Base-by-base conservation (phyloP, 1,140 invertebrate species). In the Melipona quadrifasciata region DNA sequence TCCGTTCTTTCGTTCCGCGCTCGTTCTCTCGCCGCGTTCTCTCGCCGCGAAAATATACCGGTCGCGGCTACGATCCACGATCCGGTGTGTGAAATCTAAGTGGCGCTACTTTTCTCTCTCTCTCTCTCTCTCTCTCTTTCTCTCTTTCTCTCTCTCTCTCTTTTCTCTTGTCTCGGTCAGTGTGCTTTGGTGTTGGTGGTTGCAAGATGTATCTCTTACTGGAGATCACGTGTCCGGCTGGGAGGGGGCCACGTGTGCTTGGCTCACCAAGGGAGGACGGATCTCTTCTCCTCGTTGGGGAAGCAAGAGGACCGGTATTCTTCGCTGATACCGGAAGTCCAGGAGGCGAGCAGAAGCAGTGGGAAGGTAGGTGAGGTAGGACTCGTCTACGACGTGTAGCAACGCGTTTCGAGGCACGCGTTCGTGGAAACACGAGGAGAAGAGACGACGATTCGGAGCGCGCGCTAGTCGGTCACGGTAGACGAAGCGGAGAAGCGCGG, bases 381-480 rank as follows among this genome's bases (percentile, higher is more conserved):
- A n/a, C 24, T 12, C 0, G 21, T n/a, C 17, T 53, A 3, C 34
- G 73, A 19, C 34, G 14, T 55, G 21, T 51, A 10, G 24, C 34
- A 12, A 6, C 53, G 65, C 4, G 10, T 19, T 61, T 61, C 58
- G 2, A 5, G 12, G 8, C 39, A 47, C 39, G 39, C 39, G 39
- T 47, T 47, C 2, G 5, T 24, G 8, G 65, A 58, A 53, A 70
- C 31, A 31, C 74, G n/a, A 72, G n/a, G 34, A n/a, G 57, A 73
- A 82, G 68, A 57, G 57, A 57, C 57, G 51, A 27, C 19, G 82
- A 84, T 67, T 31, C 34, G 27, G 51, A 14, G 47, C 31, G 72
- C 64, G 74, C n/a, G 61, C n/a, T 27, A 51, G 58, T 61, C 85
- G 39, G 86, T 88, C 83, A 89, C 84, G 86, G 86, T 61, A 79